Percentiles rank a stretch among this genome's conserved stretches.
Evolutionary conservation across 2,113 vertebrate species (phyloP).

Genomic region (Tetrao urogallus): DNA sequence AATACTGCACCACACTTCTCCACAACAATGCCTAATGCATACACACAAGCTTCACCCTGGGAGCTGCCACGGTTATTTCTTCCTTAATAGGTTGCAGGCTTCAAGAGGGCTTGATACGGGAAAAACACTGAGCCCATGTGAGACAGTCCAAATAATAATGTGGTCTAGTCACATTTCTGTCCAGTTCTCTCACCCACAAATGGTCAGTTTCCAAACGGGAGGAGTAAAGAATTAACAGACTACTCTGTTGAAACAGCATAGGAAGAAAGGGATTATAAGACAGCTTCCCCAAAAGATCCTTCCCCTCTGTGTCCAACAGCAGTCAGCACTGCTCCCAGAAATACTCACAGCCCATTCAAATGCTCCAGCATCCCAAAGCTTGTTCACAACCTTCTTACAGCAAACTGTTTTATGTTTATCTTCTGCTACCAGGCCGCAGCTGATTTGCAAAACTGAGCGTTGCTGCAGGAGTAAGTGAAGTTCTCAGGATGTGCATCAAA

Average conservation of each 20-base stretch:
- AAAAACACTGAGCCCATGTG: neutral
- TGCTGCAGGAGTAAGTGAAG: neutral
- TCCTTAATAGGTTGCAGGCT: neutral
- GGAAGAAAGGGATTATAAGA: neutral
- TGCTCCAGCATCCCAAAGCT: neutral
- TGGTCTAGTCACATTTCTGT: neutral
- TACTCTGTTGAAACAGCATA: neutral
- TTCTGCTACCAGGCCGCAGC: neutral
- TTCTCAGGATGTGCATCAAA: accelerated
- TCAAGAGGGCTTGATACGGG: neutral
- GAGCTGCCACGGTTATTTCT: neutral
- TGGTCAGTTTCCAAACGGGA: neutral
- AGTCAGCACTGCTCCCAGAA: neutral
- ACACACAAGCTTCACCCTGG: neutral
- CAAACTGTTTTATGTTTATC: neutral
- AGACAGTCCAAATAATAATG: neutral
- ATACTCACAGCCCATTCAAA: neutral
- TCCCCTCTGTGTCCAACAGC: neutral
- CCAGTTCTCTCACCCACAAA: neutral
- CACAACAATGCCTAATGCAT: neutral
- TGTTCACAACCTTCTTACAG: neutral
- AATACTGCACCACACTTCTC: neutral
- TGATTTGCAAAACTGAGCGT: neutral
- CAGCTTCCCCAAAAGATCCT: neutral
- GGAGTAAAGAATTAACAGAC: neutral